Conservation (phyloP, 2,888 invertebrate genomes). For the Eubasilissa splendida region DNA sequence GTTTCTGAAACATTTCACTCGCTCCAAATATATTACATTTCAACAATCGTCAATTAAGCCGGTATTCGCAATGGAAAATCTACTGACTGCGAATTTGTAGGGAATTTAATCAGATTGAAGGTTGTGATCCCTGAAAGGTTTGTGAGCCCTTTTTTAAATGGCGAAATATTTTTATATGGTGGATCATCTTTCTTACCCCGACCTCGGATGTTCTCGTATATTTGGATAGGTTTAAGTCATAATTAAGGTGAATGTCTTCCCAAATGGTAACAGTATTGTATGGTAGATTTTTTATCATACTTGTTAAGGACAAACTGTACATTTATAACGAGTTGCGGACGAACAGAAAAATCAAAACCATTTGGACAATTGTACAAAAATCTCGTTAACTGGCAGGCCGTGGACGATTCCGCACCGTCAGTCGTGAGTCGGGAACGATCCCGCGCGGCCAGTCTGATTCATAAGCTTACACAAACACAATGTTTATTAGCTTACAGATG, state of each 20-base stretch:
- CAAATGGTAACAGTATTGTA: constrained; percentile 45
- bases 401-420: neutral
- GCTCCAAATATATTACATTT: too few species aligned
- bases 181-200: neutral
- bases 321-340: constrained; percentile 3
- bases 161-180: constrained; percentile 15
- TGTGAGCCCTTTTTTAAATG: constrained; percentile 15
- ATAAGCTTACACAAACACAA: constrained; percentile 30
- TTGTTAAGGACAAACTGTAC: constrained; percentile 34
- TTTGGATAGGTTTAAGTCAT: constrained; percentile 7
- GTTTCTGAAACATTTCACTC: too few species aligned
- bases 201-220: neutral
- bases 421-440: too few species aligned
- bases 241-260: constrained; percentile 45
- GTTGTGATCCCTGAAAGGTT: constrained; percentile 17
- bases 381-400: constrained; percentile 15
- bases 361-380: constrained; percentile 32
- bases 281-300: constrained; percentile 35
- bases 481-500: constrained; percentile 36
- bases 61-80: too few species aligned
- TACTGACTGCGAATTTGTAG: too few species aligned
- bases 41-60: too few species aligned
- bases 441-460: constrained; percentile 1
- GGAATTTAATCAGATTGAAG: neutral
- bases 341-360: constrained; percentile 25